These are phyloP conservation scores for Formica exsecta DNA, from an alignment of 1,140 invertebrate species.

Conservation along the genomic window DNA sequence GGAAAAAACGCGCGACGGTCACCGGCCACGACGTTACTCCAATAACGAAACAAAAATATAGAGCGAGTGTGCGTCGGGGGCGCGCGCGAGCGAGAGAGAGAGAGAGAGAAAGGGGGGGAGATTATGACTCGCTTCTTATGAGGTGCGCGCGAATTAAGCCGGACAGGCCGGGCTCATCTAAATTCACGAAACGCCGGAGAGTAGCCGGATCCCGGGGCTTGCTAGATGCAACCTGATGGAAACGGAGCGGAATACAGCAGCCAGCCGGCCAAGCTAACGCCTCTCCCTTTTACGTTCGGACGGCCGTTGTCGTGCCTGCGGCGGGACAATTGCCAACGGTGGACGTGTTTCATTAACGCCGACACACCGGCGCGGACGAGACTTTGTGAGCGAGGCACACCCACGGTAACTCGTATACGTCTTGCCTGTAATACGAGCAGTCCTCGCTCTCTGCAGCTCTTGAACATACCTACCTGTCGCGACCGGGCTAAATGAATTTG, in stretches of 20 bases:
- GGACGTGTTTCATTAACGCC: constrained; percentile 78
- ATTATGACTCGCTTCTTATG: constrained; percentile 39
- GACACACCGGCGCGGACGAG: constrained; percentile 60
- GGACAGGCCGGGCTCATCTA: constrained; percentile 67
- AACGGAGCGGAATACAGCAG: constrained; percentile 54
- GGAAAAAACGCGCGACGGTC: constrained; percentile 42
- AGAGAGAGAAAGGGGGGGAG: background rate
- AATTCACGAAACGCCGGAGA: constrained; percentile 62
- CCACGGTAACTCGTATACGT: constrained; percentile 53
- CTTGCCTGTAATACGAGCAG: constrained; percentile 57
- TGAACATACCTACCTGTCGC: constrained; percentile 57
- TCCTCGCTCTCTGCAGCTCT: constrained; percentile 50
- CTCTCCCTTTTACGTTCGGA: constrained; percentile 69
- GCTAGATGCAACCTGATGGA: constrained; percentile 71
- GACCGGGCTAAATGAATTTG: constrained; percentile 46
- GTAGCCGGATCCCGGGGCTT: constrained; percentile 22
- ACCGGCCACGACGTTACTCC: constrained; percentile 51
- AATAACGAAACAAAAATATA: constrained; percentile 45
- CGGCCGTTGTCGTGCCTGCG: constrained; percentile 66
- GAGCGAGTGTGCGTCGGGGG: background rate
- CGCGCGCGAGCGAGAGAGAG: background rate
- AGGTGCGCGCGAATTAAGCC: constrained; percentile 67
- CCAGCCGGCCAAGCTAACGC: constrained; percentile 44
- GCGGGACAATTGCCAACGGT: constrained; percentile 77
- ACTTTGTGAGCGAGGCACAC: constrained; percentile 43